Percentiles rank a stretch among this genome's conserved stretches.
phyloP scores from a whole-genome alignment of 2,113 vertebrate genomes.

The Oryzias javanicus region DNA sequence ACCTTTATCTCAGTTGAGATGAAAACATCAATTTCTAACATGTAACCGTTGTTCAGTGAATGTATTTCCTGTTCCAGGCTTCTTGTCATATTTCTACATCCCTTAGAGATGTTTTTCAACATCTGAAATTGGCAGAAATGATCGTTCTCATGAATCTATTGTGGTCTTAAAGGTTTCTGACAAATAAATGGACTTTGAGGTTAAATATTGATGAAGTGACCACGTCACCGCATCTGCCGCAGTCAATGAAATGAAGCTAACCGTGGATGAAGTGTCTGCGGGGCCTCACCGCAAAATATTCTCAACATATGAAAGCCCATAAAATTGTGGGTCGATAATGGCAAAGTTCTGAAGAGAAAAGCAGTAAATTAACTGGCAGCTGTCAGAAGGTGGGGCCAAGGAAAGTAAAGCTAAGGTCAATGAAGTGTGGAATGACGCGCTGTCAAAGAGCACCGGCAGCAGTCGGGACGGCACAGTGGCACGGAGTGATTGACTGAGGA shows the following conservation, averaged over 20 bases:
- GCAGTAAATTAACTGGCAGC: conserved; percentile 48
- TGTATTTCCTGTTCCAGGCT: too few species aligned
- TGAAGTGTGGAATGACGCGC: conserved; percentile 38
- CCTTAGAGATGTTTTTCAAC: too few species aligned
- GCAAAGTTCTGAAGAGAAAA: conserved; percentile 34
- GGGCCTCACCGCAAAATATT: conserved; percentile 5
- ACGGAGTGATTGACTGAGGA: conserved; percentile 47
- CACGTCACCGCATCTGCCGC: not conserved
- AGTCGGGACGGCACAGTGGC: conserved; percentile 28
- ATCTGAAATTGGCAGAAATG: not conserved
- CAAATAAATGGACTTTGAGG: not conserved
- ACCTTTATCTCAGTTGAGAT: too few species aligned
- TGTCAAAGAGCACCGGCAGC: conserved; percentile 37
- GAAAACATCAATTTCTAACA: too few species aligned
- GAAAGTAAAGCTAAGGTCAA: conserved; percentile 38
- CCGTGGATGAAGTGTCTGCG: conserved; percentile 2
- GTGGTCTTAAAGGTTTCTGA: not conserved
- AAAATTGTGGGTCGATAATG: conserved; percentile 24
- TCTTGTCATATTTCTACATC: too few species aligned
- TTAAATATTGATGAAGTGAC: not conserved
- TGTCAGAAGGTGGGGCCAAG: conserved; percentile 37
- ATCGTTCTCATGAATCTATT: not conserved
- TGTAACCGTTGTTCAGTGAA: too few species aligned
- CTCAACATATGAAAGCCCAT: conserved; percentile 11
- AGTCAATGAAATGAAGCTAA: conserved; percentile 3